Base-by-base conservation (phyloP, 2,113 vertebrate species). In the Peucedramus taeniatus region DNA sequence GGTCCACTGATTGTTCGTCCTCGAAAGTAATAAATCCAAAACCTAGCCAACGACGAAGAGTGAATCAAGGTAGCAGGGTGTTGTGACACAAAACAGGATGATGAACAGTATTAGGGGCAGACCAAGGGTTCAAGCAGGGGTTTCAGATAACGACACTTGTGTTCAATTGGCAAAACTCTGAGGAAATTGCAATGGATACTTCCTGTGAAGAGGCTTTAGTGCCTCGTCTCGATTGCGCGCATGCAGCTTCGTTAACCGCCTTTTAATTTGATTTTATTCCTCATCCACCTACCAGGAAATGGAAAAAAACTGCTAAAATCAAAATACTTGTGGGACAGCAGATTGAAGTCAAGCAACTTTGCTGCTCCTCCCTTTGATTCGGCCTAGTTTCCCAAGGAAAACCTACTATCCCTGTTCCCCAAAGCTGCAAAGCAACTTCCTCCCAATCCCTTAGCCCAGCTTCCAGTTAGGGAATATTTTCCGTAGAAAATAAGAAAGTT, bases 11-110 rank as follows among this genome's bases (percentile, higher is more conserved):
- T 99, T 99, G 99, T 99, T 99, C 99, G 99, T 99, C 99, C 99
- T 99, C 99, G 99, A 99, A 99, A 99, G 99, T 99, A 99, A 99
- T 99, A 99, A 99, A 99, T 99, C 99, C 99, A 99, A 99, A 99
- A 99, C 99, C 99, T 99, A 99, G 99, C 99, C 99, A 99, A 99
- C 99, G 99, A 99, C 99, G 99, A 99, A 99, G 99, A 99, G 99
- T 99, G 99, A 99, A 99, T 99, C 99, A 99, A 99, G 99, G 99
- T 99, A 99, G 99, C 99, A 99, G 99, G 99, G 99, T 99, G 99
- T 99, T 99, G 99, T 99, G 99, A 99, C 98, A 98, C 99, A 99
- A 99, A 99, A 99, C 99, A 99, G 99, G 99, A 98, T 99, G 99
- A 99, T 99, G 99, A 99, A 99, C 99, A 99, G 99, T 99, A 99